Evolutionary conservation across 2,888 invertebrate species (phyloP).

Genomic region (Platynereis dumerilii): DNA sequence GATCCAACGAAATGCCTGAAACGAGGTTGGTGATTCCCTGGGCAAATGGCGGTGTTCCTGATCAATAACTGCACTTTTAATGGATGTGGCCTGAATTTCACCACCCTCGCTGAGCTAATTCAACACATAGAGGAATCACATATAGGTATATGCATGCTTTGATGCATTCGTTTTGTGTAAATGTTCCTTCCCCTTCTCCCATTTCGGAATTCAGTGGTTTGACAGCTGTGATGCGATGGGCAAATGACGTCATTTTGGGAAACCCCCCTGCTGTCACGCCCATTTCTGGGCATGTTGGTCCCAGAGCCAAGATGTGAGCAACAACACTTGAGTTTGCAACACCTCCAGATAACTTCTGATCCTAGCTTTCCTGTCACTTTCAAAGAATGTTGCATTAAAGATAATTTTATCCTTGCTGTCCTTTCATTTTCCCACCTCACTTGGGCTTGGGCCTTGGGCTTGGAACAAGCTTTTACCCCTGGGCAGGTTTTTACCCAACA

Average conservation of each 20-base stretch:
- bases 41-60: slow-evolving; percentile 84
- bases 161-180: too few species aligned
- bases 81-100: slow-evolving; percentile 84
- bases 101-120: slow-evolving; percentile 80
- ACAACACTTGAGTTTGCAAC: too few species aligned
- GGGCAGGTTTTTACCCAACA: too few species aligned
- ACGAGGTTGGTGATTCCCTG: slow-evolving; percentile 14
- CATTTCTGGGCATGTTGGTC: too few species aligned
- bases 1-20: too few species aligned
- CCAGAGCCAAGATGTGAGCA: too few species aligned
- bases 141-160: slow-evolving; percentile 71
- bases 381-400: too few species aligned
- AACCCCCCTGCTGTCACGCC: slow-evolving; percentile 2
- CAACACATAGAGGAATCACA: slow-evolving; percentile 88
- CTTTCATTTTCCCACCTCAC: too few species aligned
- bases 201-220: slow-evolving; percentile 10
- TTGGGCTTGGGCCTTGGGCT: too few species aligned
- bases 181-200: too few species aligned
- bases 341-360: not conserved
- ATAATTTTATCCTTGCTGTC: too few species aligned
- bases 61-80: slow-evolving; percentile 88
- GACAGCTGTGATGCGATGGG: slow-evolving; percentile 11
- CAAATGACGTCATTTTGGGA: slow-evolving; percentile 13
- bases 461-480: too few species aligned
- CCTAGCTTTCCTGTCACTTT: not conserved